phyloP scores from a whole-genome alignment of 2,888 invertebrate species.

The Muschampia plurimacula region DNA sequence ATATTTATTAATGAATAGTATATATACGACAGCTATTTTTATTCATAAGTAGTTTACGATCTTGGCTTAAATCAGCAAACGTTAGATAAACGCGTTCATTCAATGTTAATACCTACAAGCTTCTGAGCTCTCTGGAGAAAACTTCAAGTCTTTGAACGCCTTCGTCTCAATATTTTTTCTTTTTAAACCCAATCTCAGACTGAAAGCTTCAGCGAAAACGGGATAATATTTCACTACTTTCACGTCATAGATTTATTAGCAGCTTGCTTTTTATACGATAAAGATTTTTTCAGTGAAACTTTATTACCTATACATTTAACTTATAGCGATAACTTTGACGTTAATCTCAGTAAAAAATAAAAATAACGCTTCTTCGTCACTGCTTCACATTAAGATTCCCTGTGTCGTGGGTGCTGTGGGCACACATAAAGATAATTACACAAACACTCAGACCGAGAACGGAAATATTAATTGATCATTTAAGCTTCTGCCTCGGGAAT shows the following conservation, averaged over 20 bases:
- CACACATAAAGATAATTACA: no score
- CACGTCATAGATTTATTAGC: slow-evolving; percentile 18
- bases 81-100: slow-evolving; percentile 20
- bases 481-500: no score
- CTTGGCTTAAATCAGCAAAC: slow-evolving; percentile 6
- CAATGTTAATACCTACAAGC: slow-evolving; percentile 8
- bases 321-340: no score
- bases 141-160: slow-evolving; percentile 9
- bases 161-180: slow-evolving; percentile 15
- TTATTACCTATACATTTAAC: not conserved
- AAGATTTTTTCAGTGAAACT: not conserved
- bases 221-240: slow-evolving; percentile 22
- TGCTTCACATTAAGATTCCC: no score
- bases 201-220: slow-evolving; percentile 18
- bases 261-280: slow-evolving; percentile 4
- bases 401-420: no score
- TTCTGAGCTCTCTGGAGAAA: slow-evolving; percentile 12
- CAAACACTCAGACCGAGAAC: no score
- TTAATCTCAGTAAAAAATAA: no score
- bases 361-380: no score
- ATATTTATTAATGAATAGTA: no score
- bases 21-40: not conserved
- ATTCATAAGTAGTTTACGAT: not conserved
- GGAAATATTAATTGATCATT: no score
- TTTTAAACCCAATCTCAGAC: slow-evolving; percentile 21